These are phyloP conservation scores for Macrobrachium nipponense DNA, from an alignment of 1,140 invertebrate species.

Conservation along the genomic window DNA sequence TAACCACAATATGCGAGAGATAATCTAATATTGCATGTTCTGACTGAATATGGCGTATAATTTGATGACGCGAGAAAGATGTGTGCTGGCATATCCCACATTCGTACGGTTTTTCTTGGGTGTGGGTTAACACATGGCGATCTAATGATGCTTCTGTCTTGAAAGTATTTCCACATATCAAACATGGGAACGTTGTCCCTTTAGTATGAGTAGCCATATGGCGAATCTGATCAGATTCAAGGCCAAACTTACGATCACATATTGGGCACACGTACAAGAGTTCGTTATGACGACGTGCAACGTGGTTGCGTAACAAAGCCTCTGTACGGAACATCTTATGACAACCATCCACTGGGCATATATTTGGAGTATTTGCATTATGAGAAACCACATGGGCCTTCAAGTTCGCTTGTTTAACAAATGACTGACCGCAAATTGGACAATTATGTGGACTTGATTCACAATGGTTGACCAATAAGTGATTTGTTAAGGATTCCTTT, in stretches of 20 bases:
- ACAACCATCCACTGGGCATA: conserved; percentile 42
- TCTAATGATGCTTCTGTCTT: conserved; percentile 37
- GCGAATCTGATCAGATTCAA: conserved; percentile 41
- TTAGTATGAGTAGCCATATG: conserved; percentile 35
- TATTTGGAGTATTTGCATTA: conserved; percentile 33
- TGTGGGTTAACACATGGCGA: conserved; percentile 43
- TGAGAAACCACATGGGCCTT: conserved; percentile 44
- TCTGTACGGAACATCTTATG: conserved; percentile 51
- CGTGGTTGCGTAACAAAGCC: conserved; percentile 34
- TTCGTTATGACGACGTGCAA: conserved; percentile 40
- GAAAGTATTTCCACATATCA: conserved; percentile 33
- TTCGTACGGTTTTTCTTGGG: conserved; percentile 55
- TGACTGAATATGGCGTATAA: conserved; percentile 39
- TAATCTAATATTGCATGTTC: conserved; percentile 38
- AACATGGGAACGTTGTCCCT: conserved; percentile 21
- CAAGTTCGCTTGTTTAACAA: conserved; percentile 35
- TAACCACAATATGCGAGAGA: conserved; percentile 33
- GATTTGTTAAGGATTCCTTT: conserved; percentile 40
- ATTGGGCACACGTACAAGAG: conserved; percentile 39
- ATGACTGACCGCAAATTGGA: conserved; percentile 27
- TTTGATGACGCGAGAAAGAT: background rate
- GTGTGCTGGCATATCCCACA: conserved; percentile 50
- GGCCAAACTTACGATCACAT: conserved; percentile 46
- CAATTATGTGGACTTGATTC: conserved; percentile 31
- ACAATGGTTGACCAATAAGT: conserved; percentile 45